phyloP scores from a whole-genome alignment of 2,797 vertebrate genomes.

The Columba guinea region DNA sequence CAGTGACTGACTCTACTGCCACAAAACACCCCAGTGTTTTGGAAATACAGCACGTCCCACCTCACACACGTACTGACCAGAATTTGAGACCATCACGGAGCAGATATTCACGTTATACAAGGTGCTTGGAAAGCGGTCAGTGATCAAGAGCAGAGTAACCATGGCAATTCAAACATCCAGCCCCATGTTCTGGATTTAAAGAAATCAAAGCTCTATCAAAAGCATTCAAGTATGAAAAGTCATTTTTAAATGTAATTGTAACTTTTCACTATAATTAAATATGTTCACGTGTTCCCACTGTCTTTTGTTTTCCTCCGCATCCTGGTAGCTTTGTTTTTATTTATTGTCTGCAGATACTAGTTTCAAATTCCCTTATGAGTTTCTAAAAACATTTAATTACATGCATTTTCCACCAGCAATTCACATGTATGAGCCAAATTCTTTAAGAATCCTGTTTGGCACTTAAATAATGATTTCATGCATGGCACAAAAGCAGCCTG shows the following conservation, averaged over 20 bases:
- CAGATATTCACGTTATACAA: neutral
- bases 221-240: neutral
- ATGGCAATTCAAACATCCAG: neutral
- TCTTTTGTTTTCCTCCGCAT: neutral
- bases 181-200: neutral
- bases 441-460: neutral
- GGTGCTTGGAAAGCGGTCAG: neutral
- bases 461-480: neutral
- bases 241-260: neutral
- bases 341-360: neutral
- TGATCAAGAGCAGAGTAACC: neutral
- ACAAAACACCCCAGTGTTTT: neutral
- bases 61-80: fast-evolving
- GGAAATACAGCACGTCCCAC: neutral
- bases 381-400: neutral
- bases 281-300: fast-evolving
- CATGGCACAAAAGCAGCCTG: neutral
- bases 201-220: neutral
- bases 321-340: neutral
- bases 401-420: neutral
- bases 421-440: neutral
- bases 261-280: neutral
- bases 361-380: neutral
- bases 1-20: neutral
- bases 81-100: neutral